Evolutionary conservation across 92 coral and sea anemone species (phyloP), one percentile per base, ranked within the genome.

Genomic region (Palythoa grandis): DNA sequence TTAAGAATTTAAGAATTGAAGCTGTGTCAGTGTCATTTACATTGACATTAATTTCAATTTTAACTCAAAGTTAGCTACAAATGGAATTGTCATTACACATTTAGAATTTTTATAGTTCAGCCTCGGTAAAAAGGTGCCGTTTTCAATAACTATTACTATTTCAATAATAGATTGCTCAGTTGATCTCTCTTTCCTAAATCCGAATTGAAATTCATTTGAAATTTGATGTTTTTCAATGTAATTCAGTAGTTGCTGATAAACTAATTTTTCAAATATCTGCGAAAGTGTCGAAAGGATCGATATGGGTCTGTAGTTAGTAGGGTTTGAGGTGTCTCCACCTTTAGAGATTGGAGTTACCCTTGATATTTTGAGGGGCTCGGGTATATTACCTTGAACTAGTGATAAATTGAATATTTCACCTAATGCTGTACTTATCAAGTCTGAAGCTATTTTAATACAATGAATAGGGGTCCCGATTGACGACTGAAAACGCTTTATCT

Each of bases 251-350:
- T 65, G 70, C 70, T 67, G 38, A 67, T 11, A 67, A 23, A 8
- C 72, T 22, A 67, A 20, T 66, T 67, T 67, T 67, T 23, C 72
- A 67, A 67, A 67, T 67, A 67, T 22, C 72, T 67, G 72, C 40
- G 72, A 67, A 38, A 67, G 39, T 67, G 72, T 37, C 70, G 29
- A 65, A 65, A 65, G 0, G 22, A 65, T 65, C 35, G 71, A 66
- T n/a, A 66, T n/a, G 35, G 72, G 40, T 67, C 72, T 67, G 72
- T 22, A 67, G 40, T 67, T 22, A 24, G 72, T 67, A 10, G 72
- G 40, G 38, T 9, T 67, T 0, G 72, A 22, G 72, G 16, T 67
- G 72, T 67, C 72, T 67, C 72, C 38, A 22, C 40, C 71, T 4
- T n/a, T 67, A 20, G 15, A 67, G 39, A 67, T 23, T 67, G 72